Evolutionary conservation across 1,140 invertebrate genomes (phyloP), one percentile per base, ranked within the genome.

Genomic region (Euura lappo): DNA sequence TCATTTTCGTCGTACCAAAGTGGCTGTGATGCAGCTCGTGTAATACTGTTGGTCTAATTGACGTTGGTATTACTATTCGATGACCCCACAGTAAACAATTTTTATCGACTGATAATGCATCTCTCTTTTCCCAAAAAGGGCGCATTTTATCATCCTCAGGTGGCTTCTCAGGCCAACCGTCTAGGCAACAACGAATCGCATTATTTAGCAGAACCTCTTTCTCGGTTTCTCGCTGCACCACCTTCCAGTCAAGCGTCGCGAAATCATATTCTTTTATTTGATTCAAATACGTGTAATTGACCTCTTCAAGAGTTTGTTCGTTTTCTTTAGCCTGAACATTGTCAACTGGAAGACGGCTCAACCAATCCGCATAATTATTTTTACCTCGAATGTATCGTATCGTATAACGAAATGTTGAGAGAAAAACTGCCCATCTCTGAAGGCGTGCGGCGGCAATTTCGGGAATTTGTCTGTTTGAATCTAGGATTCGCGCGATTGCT

Each of bases 1-100:
- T n/a, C n/a, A n/a, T n/a, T n/a, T n/a, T n/a, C n/a, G n/a, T n/a
- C 71, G 42, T 45, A 66, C 71, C 71, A 28, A 71, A 71, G 28
- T 71, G 71, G 7, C 42, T 65, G n/a, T 11, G 47, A 66, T 71
- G 71, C 44, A 71, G 44, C 65, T 71, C 71, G 43, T 7, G 51
- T 42, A 71, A 44, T 7, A 71, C 13, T 1, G 8, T 8, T 13
- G 6, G 11, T 65, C 44, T 4, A 44, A 71, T 7, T 66, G 51
- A 66, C 2, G 51, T 42, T 11, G 71, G 71, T 42, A 45, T 45
- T 5, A 71, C 43, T 44, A 71, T 43, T 42, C 71, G n/a, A 45
- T 66, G 65, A 65, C 71, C 47, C 71, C 71, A 71, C 51, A 71
- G 10, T 28, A 66, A 66, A 66, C 51, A 65, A 65, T 71, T 44